Percentiles rank a stretch among this genome's conserved stretches.
phyloP scores from a whole-genome alignment of 2,113 vertebrate species.

The Festucalex cinctus region DNA sequence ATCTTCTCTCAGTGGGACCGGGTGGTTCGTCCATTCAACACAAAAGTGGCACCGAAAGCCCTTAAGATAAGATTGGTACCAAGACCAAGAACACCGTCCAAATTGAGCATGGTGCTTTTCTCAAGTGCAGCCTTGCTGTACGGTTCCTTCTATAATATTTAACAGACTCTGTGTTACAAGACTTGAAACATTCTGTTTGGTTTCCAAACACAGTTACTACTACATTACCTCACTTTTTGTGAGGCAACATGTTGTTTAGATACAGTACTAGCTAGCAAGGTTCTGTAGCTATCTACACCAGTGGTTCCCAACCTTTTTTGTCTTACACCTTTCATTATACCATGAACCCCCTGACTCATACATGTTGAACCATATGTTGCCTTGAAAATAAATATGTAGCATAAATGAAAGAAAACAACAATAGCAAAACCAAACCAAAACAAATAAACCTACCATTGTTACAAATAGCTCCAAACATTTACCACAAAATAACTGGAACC shows the following conservation, averaged over 20 bases:
- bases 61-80: conserved; percentile 12
- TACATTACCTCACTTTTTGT: not conserved
- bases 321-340: no score
- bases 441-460: no score
- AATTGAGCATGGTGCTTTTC: conserved; percentile 3
- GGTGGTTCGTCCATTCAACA: conserved; percentile 75
- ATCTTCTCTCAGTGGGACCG: conserved; percentile 86
- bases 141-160: conserved; percentile 17
- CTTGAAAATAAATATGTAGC: no score
- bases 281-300: no score
- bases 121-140: conserved; percentile 28
- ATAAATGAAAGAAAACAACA: no score
- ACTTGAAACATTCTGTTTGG: not conserved
- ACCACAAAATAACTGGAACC: no score
- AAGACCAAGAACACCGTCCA: not conserved
- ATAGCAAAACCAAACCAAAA: no score
- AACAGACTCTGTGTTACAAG: not conserved
- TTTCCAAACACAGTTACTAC: not conserved
- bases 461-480: no score
- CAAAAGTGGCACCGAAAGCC: conserved; percentile 57
- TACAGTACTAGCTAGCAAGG: not conserved
- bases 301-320: no score
- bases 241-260: not conserved
- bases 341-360: no score
- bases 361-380: no score